Percentiles rank a stretch among this genome's conserved stretches.
Evolutionary conservation across 2,797 vertebrate genomes (phyloP).

Genomic region (Rhinophrynus dorsalis): DNA sequence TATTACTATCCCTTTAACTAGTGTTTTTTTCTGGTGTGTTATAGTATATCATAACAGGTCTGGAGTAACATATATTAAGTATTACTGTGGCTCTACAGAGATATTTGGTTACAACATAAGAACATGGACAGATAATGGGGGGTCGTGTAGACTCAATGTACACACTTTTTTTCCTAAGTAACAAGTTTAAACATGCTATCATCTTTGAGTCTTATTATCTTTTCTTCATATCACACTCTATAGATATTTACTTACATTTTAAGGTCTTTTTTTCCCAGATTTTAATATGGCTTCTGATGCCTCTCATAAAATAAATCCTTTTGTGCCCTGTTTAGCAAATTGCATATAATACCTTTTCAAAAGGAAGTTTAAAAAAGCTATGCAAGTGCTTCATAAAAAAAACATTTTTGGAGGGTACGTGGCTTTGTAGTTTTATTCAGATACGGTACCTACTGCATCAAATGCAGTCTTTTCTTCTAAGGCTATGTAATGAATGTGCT

Average conservation of each 20-base stretch:
- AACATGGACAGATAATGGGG: background rate
- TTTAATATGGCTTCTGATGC: background rate
- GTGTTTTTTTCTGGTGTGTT: too few relatives aligned
- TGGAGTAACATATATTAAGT: too few relatives aligned
- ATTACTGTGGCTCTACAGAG: too few relatives aligned
- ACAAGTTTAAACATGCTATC: background rate
- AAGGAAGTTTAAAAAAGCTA: constrained; percentile 13
- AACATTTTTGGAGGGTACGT: constrained; percentile 1
- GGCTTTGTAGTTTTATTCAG: constrained; percentile 17
- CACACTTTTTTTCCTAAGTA: background rate
- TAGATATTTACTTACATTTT: background rate
- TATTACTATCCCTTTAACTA: too few relatives aligned
- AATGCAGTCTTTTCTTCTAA: constrained; percentile 11
- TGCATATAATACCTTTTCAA: constrained; percentile 12
- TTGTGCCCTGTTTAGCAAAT: constrained; percentile 13
- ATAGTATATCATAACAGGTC: too few relatives aligned
- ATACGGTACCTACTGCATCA: constrained; percentile 31
- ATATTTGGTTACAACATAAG: too few relatives aligned
- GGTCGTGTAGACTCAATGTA: too few relatives aligned
- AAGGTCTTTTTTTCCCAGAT: background rate
- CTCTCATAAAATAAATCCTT: constrained; percentile 2
- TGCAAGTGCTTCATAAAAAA: constrained; percentile 14
- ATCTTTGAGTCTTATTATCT: constrained; percentile 10
- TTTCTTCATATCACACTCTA: background rate
- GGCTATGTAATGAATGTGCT: constrained; percentile 3